Percentiles rank a stretch among this genome's conserved stretches.
These are phyloP conservation scores for Gallinago nigripennis DNA, from an alignment of 2,797 vertebrate genomes.

Conservation along the genomic window DNA sequence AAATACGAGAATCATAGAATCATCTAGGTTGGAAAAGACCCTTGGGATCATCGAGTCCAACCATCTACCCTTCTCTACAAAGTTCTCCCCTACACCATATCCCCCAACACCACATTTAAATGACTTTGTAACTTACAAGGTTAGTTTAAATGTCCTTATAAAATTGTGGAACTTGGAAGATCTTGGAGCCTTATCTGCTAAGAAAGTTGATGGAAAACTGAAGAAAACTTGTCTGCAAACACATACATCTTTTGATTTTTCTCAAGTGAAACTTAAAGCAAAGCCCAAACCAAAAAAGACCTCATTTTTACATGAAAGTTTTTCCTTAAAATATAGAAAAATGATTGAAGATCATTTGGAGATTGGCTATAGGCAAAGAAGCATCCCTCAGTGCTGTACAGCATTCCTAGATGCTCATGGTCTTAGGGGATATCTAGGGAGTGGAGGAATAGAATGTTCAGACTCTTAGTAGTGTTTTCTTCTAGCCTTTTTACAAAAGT, in stretches of 20 bases:
- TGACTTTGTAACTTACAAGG: no score
- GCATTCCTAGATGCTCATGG: neutral
- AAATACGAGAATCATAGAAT: neutral
- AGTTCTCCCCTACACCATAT: no score
- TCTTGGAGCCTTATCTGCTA: neutral
- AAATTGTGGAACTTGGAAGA: neutral
- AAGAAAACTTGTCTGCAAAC: neutral
- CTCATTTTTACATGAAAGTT: neutral
- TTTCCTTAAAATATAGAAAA: neutral
- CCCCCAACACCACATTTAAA: no score
- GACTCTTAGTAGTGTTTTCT: neutral
- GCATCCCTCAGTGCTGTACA: accelerated
- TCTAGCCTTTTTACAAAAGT: neutral
- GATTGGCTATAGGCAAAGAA: neutral
- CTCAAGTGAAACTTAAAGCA: neutral
- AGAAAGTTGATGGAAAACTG: neutral
- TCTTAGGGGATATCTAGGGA: neutral
- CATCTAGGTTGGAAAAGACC: no score
- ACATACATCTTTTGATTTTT: neutral
- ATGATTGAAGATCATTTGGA: neutral
- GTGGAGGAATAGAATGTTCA: neutral
- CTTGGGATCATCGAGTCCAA: no score
- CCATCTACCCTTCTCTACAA: no score
- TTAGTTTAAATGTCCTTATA: neutral
- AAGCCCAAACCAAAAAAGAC: neutral